A percentile compares a stretch with the other conserved stretches of the same genome.
These are phyloP conservation scores for Ctena decussata DNA, from an alignment of 2,888 invertebrate genomes.

Conservation along the genomic window DNA sequence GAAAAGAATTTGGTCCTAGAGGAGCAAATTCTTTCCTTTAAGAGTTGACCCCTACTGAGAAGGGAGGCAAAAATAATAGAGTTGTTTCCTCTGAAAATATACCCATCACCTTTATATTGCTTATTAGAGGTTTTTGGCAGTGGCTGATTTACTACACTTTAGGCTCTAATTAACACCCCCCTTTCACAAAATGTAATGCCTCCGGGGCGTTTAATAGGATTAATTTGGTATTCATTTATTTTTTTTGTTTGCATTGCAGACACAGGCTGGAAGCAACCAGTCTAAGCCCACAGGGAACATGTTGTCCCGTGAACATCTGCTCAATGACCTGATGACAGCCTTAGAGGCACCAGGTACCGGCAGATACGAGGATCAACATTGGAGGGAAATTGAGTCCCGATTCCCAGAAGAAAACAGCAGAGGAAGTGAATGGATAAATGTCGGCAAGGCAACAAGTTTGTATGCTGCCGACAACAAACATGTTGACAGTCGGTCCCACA, in stretches of 20 bases:
- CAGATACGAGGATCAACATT: slow-evolving; percentile 76
- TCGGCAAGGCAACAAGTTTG: slow-evolving; percentile 74
- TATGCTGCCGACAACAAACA: slow-evolving; percentile 57
- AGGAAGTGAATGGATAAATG: slow-evolving; percentile 73
- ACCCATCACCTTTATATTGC: too few relatives aligned
- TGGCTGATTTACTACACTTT: too few relatives aligned
- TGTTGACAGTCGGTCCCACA: slow-evolving; percentile 59
- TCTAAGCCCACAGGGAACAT: slow-evolving; percentile 50
- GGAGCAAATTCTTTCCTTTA: too few relatives aligned
- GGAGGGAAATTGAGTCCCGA: slow-evolving; percentile 77
- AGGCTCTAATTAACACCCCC: too few relatives aligned
- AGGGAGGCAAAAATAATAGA: too few relatives aligned
- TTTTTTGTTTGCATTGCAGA: slow-evolving; percentile 15
- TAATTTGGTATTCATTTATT: background rate
- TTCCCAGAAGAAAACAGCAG: slow-evolving; percentile 59
- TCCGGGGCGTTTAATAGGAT: too few relatives aligned
- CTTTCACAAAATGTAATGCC: too few relatives aligned
- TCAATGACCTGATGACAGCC: slow-evolving; percentile 66
- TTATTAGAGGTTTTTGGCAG: too few relatives aligned
- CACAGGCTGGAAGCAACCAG: slow-evolving; percentile 50
- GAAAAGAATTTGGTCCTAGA: too few relatives aligned
- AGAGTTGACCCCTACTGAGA: too few relatives aligned
- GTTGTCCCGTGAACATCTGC: slow-evolving; percentile 60
- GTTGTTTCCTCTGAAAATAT: too few relatives aligned
- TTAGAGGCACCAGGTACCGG: slow-evolving; percentile 60